Conservation (phyloP, 1,140 invertebrate genomes). For the Drosophila hydei region DNA sequence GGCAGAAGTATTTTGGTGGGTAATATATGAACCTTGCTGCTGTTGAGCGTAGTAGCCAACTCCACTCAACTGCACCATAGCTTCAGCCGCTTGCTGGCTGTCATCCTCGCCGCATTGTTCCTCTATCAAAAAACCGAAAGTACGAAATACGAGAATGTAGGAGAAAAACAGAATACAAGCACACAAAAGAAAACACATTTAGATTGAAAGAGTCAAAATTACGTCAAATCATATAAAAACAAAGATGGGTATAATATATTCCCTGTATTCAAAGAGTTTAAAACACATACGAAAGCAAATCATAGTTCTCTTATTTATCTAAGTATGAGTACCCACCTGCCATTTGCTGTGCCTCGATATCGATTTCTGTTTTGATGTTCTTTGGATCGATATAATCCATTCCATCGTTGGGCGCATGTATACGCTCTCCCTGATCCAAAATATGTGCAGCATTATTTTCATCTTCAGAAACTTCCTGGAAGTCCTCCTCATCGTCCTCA, state of each 20-base stretch:
- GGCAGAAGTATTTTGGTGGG: slow-evolving; percentile 23
- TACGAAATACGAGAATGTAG: slow-evolving; percentile 34
- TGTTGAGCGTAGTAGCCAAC: slow-evolving; percentile 88
- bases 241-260: no score
- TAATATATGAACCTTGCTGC: slow-evolving; percentile 84
- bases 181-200: slow-evolving; percentile 37
- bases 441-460: slow-evolving; percentile 85
- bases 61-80: slow-evolving; percentile 93
- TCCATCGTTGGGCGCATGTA: slow-evolving; percentile 50
- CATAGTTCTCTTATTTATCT: not conserved
- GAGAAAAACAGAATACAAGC: slow-evolving; percentile 55
- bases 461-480: slow-evolving; percentile 87
- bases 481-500: slow-evolving; percentile 86
- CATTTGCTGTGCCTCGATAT: slow-evolving; percentile 67
- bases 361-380: slow-evolving; percentile 75
- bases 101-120: slow-evolving; percentile 88
- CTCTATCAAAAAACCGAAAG: slow-evolving; percentile 74
- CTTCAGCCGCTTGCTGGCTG: slow-evolving; percentile 92
- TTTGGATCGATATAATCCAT: slow-evolving; percentile 72
- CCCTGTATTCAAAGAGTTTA: not conserved
- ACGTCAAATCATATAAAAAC: slow-evolving; percentile 10
- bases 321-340: slow-evolving; percentile 53
- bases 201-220: slow-evolving; percentile 25
- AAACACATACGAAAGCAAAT: not conserved
- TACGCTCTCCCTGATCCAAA: slow-evolving; percentile 84